Evolutionary conservation across 1,140 invertebrate species (phyloP).

Genomic region (Drosophila pruinosa): DNA sequence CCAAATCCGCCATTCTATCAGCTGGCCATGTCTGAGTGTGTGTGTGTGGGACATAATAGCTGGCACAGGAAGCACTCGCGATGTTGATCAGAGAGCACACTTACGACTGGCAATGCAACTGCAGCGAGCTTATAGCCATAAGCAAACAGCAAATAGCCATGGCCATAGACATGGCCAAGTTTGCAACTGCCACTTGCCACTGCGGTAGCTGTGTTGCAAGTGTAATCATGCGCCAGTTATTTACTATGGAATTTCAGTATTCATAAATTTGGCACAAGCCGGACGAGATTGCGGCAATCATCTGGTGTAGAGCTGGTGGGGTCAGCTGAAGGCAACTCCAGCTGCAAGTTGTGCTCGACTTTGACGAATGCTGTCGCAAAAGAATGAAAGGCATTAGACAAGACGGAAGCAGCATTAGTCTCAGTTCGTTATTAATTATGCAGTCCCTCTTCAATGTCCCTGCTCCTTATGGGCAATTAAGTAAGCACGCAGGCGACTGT

Average conservation of each 20-base stretch:
- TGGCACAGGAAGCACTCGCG: constrained; percentile 72
- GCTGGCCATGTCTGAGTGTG: neutral
- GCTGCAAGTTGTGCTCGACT: neutral
- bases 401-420: neutral
- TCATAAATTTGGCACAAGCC: constrained; percentile 27
- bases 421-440: constrained; percentile 10
- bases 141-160: constrained; percentile 45
- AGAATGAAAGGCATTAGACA: neutral
- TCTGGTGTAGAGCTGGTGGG: neutral
- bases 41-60: constrained; percentile 38
- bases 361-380: neutral
- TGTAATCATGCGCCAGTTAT: constrained; percentile 73
- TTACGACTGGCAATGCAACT: constrained; percentile 47
- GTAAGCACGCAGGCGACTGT: constrained; percentile 3
- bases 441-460: constrained; percentile 9
- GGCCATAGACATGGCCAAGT: constrained; percentile 18
- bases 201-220: constrained; percentile 46
- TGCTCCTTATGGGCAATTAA: constrained; percentile 33
- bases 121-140: constrained; percentile 60
- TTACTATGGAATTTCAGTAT: constrained; percentile 53
- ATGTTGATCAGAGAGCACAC: constrained; percentile 72
- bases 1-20: constrained; percentile 39
- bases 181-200: constrained; percentile 30
- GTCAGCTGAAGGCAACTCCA: neutral
- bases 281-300: constrained; percentile 31